phyloP scores from a whole-genome alignment of 2,113 vertebrate genomes.

The Piaya cayana region DNA sequence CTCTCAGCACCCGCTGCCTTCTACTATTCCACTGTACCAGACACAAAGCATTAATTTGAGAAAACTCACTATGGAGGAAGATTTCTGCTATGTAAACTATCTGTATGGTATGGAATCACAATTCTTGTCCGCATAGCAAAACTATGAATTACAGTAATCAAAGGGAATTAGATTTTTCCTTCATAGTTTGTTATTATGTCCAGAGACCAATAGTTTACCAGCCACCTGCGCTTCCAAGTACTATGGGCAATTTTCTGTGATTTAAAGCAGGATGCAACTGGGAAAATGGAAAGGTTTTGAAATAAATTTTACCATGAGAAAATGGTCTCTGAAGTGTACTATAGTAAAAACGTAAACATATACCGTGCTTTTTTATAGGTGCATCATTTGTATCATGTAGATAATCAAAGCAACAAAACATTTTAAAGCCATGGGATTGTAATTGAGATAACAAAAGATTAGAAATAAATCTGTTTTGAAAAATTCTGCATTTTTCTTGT shows the following conservation, averaged over 20 bases:
- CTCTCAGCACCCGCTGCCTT: not conserved
- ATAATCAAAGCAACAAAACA: not conserved
- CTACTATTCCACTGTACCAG: not conserved
- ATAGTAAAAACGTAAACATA: not conserved
- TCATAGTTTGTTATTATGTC: not conserved
- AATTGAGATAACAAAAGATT: not conserved
- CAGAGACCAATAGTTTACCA: not conserved
- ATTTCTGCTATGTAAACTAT: not conserved
- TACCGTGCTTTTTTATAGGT: not conserved
- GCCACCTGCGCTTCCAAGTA: not conserved
- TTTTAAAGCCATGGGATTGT: not conserved
- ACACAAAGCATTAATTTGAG: not conserved
- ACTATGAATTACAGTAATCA: slow-evolving; percentile 11
- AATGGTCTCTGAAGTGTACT: not conserved
- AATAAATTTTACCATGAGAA: not conserved
- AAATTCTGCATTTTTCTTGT: not conserved
- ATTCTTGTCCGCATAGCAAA: not conserved
- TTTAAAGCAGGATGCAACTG: not conserved
- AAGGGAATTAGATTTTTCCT: slow-evolving; percentile 1
- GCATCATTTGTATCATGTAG: not conserved
- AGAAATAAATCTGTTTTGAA: not conserved
- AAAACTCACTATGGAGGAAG: not conserved
- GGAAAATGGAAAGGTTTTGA: not conserved
- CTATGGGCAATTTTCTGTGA: not conserved
- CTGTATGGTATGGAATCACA: not conserved